A percentile compares a stretch with the other conserved stretches of the same genome.
These are phyloP conservation scores for Hirudinaria manillensis DNA, from an alignment of 2,888 invertebrate species.

Conservation along the genomic window DNA sequence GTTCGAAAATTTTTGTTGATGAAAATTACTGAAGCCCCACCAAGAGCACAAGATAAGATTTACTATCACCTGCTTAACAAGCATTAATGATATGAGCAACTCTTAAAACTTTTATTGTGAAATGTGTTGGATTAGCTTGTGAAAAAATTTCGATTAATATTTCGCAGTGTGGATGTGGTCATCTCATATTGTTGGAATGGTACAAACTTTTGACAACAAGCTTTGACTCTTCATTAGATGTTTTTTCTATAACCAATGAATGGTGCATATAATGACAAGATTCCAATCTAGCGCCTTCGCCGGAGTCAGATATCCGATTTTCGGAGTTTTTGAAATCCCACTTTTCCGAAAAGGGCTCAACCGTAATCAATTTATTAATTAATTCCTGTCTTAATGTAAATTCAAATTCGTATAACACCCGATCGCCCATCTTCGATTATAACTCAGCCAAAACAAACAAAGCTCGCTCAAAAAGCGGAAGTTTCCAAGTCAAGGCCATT, in stretches of 20 bases:
- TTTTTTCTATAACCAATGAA: background rate
- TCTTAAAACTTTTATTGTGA: too few relatives aligned
- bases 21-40: too few relatives aligned
- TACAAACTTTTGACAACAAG: constrained; percentile 9
- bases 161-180: too few relatives aligned
- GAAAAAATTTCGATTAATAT: too few relatives aligned
- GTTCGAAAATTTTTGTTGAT: too few relatives aligned
- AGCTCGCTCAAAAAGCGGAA: background rate
- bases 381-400: background rate
- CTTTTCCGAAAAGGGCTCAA: constrained; percentile 5
- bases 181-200: too few relatives aligned
- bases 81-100: too few relatives aligned
- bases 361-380: background rate
- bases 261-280: constrained; percentile 2
- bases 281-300: background rate
- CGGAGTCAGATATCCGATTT: background rate
- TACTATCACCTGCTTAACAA: too few relatives aligned
- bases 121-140: too few relatives aligned
- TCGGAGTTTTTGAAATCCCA: constrained; percentile 4
- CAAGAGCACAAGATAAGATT: too few relatives aligned
- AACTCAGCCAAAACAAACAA: constrained; percentile 6
- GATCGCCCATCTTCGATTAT: background rate
- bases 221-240: background rate
- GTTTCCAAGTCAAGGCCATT: background rate
- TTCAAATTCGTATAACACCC: constrained; percentile 10